phyloP scores from a whole-genome alignment of 2,113 vertebrate genomes.

The Mustelus asterias region DNA sequence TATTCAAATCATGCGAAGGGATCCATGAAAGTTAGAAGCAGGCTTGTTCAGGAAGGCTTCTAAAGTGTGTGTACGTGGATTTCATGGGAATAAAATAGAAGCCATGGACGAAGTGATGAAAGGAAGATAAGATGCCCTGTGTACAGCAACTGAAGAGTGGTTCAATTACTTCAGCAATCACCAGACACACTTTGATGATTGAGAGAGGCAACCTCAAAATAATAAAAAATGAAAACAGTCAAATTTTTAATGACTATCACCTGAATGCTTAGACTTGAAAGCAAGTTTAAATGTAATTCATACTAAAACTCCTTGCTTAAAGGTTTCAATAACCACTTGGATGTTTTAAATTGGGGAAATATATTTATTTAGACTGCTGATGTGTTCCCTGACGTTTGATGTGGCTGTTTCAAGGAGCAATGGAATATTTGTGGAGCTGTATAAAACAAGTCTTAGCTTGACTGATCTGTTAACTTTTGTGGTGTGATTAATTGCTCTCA shows the following conservation, averaged over 20 bases:
- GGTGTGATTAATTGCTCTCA: background rate
- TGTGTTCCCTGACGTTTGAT: background rate
- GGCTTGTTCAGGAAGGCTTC: conserved; percentile 73
- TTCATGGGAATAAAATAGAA: conserved; percentile 76
- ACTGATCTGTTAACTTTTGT: background rate
- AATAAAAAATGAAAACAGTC: conserved; percentile 47
- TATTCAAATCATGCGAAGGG: conserved; percentile 75
- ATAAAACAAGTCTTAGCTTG: too few relatives aligned
- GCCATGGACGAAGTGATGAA: conserved; percentile 66
- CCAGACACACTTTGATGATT: conserved; percentile 72
- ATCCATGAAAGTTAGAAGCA: conserved; percentile 74
- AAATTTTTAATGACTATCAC: conserved; percentile 25
- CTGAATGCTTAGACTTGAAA: conserved; percentile 34
- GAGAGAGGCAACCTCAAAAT: conserved; percentile 66
- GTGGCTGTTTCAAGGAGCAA: background rate
- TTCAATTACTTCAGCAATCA: conserved; percentile 73
- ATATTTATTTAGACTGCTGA: background rate
- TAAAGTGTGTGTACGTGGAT: conserved; percentile 74
- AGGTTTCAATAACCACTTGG: background rate
- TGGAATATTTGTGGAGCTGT: background rate
- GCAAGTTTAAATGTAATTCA: background rate
- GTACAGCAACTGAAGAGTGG: conserved; percentile 68
- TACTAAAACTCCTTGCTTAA: background rate
- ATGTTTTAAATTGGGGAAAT: conserved; percentile 13
- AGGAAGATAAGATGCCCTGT: conserved; percentile 75